These are phyloP conservation scores for Podarcis raffonei DNA, from an alignment of 2,113 vertebrate genomes.

Conservation along the genomic window DNA sequence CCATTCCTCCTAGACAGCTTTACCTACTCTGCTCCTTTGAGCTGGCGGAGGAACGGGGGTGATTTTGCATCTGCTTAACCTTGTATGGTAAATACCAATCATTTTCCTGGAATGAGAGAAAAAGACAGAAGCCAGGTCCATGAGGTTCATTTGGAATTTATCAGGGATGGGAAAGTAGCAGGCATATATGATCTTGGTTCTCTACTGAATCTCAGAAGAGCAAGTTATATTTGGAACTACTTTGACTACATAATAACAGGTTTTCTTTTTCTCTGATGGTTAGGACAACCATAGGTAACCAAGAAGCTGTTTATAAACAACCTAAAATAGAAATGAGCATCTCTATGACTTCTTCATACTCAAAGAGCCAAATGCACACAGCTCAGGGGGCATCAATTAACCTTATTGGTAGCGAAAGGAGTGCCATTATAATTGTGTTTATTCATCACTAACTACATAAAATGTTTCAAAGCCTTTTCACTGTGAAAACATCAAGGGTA, in stretches of 20 bases:
- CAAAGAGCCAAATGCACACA: conserved; percentile 2
- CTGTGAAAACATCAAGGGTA: too few relatives aligned
- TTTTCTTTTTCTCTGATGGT: conserved; percentile 47
- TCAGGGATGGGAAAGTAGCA: neutral
- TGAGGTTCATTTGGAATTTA: neutral
- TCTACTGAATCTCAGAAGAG: conserved; percentile 23
- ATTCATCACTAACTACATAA: too few relatives aligned
- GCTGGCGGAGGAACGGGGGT: neutral
- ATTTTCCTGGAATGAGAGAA: neutral
- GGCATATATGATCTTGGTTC: neutral
- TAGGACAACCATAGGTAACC: conserved; percentile 53
- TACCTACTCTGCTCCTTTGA: neutral
- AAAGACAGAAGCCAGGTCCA: neutral
- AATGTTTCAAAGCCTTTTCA: too few relatives aligned
- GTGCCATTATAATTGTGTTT: neutral
- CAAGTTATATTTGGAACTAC: conserved; percentile 37
- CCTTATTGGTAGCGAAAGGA: neutral
- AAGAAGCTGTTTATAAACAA: conserved; percentile 69
- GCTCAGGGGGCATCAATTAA: neutral
- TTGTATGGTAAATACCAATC: neutral
- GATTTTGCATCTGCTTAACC: neutral
- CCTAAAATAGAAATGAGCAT: conserved; percentile 51
- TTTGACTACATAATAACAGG: conserved; percentile 6
- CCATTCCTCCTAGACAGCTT: neutral
- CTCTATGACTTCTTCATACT: conserved; percentile 21